phyloP scores from a whole-genome alignment of 2,888 invertebrate genomes.

The Tenthredo scrophulariae region DNA sequence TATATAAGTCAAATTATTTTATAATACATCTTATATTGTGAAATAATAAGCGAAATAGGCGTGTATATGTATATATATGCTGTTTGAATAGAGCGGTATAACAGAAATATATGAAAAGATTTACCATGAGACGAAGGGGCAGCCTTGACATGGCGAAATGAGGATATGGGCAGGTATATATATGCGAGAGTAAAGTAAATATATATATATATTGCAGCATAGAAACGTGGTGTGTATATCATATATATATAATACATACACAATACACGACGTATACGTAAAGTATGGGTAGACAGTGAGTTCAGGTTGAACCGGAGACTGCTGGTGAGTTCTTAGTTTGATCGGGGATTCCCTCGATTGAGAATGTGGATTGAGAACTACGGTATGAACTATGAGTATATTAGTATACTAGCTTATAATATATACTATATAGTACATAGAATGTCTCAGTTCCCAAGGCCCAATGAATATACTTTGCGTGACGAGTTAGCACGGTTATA shows the following conservation, averaged over 20 bases:
- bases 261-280: neutral
- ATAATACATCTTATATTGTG: neutral
- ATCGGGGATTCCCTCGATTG: constrained; percentile 46
- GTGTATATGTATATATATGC: neutral
- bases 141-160: constrained; percentile 47
- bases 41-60: neutral
- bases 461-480: constrained; percentile 27
- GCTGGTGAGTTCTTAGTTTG: constrained; percentile 23
- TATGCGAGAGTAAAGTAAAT: constrained; percentile 22
- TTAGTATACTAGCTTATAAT: neutral
- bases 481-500: constrained; percentile 22
- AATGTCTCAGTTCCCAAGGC: constrained; percentile 40
- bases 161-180: constrained; percentile 15
- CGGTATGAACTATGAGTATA: neutral
- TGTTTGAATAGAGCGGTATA: neutral
- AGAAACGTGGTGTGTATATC: neutral
- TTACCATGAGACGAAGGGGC: constrained; percentile 8
- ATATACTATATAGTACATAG: constrained; percentile 9
- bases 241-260: neutral
- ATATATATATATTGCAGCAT: constrained; percentile 2
- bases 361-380: constrained; percentile 37
- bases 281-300: neutral
- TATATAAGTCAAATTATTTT: constrained; percentile 7
- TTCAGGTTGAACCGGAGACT: constrained; percentile 18
- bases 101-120: constrained; percentile 21